Conservation (phyloP, 2,113 vertebrate genomes). For the Nycticebus coucang region DNA sequence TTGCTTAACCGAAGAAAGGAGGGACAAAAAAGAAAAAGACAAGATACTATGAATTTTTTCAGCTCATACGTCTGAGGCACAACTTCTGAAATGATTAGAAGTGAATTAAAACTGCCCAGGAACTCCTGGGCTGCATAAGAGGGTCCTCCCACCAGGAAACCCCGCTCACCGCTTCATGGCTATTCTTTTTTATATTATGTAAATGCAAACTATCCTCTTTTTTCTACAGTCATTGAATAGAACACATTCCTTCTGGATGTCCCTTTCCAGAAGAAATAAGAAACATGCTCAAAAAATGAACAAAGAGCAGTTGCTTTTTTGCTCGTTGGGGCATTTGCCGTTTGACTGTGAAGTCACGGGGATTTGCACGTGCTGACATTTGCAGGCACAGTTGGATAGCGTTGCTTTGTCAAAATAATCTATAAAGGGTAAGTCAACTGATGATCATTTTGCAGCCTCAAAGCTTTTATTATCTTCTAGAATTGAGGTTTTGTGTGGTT, state of each 20-base stretch:
- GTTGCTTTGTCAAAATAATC: conserved; percentile 68
- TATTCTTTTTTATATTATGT: conserved; percentile 48
- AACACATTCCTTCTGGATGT: conserved; percentile 53
- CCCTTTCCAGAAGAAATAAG: conserved; percentile 61
- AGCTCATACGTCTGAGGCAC: conserved; percentile 43
- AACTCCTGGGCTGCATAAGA: not conserved
- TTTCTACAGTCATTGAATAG: conserved; percentile 52
- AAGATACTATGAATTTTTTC: conserved; percentile 54
- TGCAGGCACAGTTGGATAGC: conserved; percentile 45
- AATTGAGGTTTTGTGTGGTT: conserved; percentile 38
- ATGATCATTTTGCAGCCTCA: conserved; percentile 35
- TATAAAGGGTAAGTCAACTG: conserved; percentile 53
- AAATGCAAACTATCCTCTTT: conserved; percentile 28
- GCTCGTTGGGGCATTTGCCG: not conserved
- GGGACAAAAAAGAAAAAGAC: not conserved
- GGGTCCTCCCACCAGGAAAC: conserved; percentile 65
- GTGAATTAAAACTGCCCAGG: conserved; percentile 79
- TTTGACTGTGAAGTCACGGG: not conserved
- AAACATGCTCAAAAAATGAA: not conserved
- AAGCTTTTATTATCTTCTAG: conserved; percentile 48
- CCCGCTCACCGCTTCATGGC: conserved; percentile 53
- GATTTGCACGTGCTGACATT: conserved; percentile 30
- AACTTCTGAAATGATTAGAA: conserved; percentile 78
- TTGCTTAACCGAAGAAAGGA: not conserved
- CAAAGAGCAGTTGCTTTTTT: not conserved